Base-by-base conservation (phyloP, 2,113 vertebrate genomes). In the Calyptommatus sinebrachiatus region DNA sequence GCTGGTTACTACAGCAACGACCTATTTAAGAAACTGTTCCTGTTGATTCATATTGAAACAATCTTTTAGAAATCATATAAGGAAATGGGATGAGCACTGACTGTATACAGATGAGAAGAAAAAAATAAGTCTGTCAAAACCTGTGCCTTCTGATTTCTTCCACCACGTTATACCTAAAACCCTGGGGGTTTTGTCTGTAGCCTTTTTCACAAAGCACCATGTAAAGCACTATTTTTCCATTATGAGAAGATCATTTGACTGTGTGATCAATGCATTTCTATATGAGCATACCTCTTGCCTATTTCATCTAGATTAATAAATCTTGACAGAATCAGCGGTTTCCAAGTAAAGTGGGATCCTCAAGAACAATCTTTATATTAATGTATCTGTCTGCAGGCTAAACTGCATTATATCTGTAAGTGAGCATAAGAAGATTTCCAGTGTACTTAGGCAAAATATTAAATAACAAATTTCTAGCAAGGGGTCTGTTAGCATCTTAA, bases 21-120 rank as follows among this genome's bases (percentile, higher is more conserved):
- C 96, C 96, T 96, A 96, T 97, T 97, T 92, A 87, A 87, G 90
- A 89, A 93, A 94, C 92, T 91, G 91, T 93, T 94, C 90, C 87
- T 94, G 92, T 94, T 93, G 93, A 94, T 94, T 94, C 94, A 94
- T 92, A 90, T 89, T 92, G 92, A 94, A 93, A 90, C 89, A 83
- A 91, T 93, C 90, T 87, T 85, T 92, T 84, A 88, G 90, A 50
- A 92, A 67, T 65, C 73, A 73, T 85, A 81, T 87, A 89, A 93
- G 89, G 89, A 95, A 93, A 71, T 53, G 81, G 76, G 77, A 18
- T 73, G 75, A 76, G 48, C 89, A 76, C 74, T 67, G 8, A 76
- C 76, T 67, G 8, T 0, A 50, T 26, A 79, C 77, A 50, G 69
- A 79, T 61, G 71, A 48, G 66, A 81, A 57, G 31, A 79, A 66